Percentiles rank a stretch among this genome's conserved stretches.
phyloP scores from a whole-genome alignment of 1,140 invertebrate genomes.

The Solenopsis invicta region DNA sequence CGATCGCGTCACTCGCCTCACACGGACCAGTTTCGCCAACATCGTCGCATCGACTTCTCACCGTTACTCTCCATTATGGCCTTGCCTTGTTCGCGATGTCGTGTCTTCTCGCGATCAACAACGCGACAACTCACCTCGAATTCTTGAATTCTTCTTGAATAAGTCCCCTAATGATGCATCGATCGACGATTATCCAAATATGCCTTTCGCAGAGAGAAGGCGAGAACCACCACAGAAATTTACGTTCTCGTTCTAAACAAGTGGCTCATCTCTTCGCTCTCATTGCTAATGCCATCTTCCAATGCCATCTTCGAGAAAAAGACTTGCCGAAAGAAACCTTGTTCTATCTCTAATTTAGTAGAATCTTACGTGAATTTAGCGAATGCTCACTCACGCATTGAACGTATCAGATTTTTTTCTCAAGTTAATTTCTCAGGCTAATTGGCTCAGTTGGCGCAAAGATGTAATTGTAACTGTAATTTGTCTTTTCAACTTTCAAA shows the following conservation, averaged over 20 bases:
- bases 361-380: no score
- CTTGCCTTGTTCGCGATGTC: not conserved
- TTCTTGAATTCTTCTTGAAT: not conserved
- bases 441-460: not conserved
- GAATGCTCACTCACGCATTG: no score
- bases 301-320: not conserved
- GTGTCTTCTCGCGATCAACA: not conserved
- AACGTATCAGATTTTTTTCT: no score
- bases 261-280: no score
- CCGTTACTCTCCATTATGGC: not conserved
- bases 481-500: not conserved
- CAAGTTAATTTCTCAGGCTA: not conserved
- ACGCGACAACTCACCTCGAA: not conserved
- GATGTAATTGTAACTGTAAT: not conserved
- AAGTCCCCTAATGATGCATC: not conserved
- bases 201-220: not conserved
- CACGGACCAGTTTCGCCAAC: no score
- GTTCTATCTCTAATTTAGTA: not conserved
- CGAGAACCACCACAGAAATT: constrained; percentile 2
- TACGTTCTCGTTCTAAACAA: constrained; percentile 6
- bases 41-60: not conserved
- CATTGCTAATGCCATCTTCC: not conserved
- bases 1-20: no score
- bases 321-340: not conserved
- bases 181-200: not conserved